Percentiles rank a stretch among this genome's conserved stretches.
phyloP scores from a whole-genome alignment of 2,888 invertebrate species.

The Harpalus rufipes region DNA sequence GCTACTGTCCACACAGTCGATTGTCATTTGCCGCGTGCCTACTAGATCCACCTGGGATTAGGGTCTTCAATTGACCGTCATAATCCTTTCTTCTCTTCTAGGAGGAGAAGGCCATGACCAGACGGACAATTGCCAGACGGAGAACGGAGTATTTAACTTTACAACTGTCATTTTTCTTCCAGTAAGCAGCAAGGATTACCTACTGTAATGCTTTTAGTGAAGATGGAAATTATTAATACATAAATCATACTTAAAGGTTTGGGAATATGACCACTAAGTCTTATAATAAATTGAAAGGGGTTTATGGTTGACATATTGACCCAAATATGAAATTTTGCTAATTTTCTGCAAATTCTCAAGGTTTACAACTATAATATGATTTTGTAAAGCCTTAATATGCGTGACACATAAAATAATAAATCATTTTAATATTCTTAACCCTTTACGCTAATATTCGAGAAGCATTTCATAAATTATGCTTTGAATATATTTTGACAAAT shows the following conservation, averaged over 20 bases:
- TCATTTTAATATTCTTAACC: constrained; percentile 1
- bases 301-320: constrained; percentile 27
- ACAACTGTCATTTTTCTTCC: constrained; percentile 46
- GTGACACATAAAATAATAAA: constrained; percentile 12
- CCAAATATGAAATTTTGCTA: constrained; percentile 12
- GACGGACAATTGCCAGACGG: not conserved
- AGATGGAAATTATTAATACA: constrained; percentile 33
- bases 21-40: constrained; percentile 63
- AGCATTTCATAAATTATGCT: too few species aligned
- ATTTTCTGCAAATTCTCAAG: not conserved
- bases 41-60: constrained; percentile 57
- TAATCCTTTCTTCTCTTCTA: constrained; percentile 65
- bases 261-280: not conserved
- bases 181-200: constrained; percentile 21
- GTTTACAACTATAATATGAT: not conserved
- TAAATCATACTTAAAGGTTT: constrained; percentile 40
- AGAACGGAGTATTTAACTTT: constrained; percentile 30
- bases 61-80: constrained; percentile 62
- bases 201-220: constrained; percentile 31
- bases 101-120: constrained; percentile 26
- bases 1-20: constrained; percentile 49
- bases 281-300: constrained; percentile 11
- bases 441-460: not conserved
- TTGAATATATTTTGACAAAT: too few species aligned
- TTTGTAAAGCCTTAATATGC: not conserved